Base-by-base conservation (phyloP, 2,797 vertebrate species). In the Streptopelia turtur region DNA sequence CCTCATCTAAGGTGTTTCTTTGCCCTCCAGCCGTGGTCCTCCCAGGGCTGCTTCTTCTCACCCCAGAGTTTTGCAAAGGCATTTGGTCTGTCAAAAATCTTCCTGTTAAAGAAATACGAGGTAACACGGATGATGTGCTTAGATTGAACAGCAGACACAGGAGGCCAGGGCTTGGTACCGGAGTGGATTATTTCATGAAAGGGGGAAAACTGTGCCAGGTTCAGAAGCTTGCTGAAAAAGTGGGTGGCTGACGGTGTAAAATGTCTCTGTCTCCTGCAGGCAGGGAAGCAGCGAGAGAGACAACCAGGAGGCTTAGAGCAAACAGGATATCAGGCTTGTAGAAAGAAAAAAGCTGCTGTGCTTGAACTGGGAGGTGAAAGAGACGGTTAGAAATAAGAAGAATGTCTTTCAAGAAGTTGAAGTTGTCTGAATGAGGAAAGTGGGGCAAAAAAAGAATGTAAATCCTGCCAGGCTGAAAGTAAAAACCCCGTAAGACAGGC, bases 401-500 rank as follows among this genome's bases (percentile, higher is more conserved):
- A 68, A 68, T 57, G 10, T 94, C 93, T 91, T 83, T 95, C 72
- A 89, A 93, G 65, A 81, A 96, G 89, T 94, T 81, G 82, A 81
- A 78, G 71, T 94, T 94, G 93, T 94, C 91, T 85, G 90, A 86
- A 86, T 88, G 72, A 90, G 90, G 57, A 93, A 95, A 94, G 78
- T 93, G 92, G 83, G 72, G 71, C 69, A 57, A 70, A 79, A 89
- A 80, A 91, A 83, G 87, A 88, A 91, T 90, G 91, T 78, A 95
- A 96, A 95, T 96, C 95, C 76, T 93, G 69, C 69, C 65, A 91
- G 95, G 53, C 82, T 94, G 93, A 95, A 91, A 91, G 94, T 83
- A 94, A 91, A 95, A 87, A 49, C 79, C 61, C 87, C 10, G 0
- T 94, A 96, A 96, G 95, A 91, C 91, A 55, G 81, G 85, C 70